These are phyloP conservation scores for Dipodomys stephensi DNA, from an alignment of 2,113 vertebrate genomes.

Conservation along the genomic window DNA sequence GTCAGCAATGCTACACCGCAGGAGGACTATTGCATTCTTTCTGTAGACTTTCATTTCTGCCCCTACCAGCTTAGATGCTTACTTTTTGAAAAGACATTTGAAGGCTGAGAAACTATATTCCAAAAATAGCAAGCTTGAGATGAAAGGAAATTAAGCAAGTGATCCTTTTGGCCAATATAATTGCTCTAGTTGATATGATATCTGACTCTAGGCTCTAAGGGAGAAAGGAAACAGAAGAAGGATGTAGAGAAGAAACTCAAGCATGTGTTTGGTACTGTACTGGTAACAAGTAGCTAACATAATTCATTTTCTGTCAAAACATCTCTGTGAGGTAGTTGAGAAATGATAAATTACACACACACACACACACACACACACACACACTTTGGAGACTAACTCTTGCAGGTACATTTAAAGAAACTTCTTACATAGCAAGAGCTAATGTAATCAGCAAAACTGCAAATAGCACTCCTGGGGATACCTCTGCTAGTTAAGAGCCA, in stretches of 20 bases:
- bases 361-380: no score
- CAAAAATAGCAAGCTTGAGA: not conserved
- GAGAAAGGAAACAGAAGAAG: not conserved
- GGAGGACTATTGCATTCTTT: not conserved
- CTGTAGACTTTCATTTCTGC: not conserved
- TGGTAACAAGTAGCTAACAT: not conserved
- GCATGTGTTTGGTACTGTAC: not conserved
- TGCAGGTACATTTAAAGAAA: not conserved
- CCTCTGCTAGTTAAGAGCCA: not conserved
- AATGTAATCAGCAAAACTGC: not conserved
- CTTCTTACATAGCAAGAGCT: not conserved
- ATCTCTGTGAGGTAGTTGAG: not conserved
- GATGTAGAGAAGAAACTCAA: not conserved
- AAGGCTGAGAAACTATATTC: not conserved
- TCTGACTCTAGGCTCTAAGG: not conserved
- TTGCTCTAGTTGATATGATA: not conserved
- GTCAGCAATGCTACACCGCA: not conserved
- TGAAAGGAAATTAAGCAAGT: not conserved
- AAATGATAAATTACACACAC: not conserved
- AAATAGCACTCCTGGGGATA: not conserved
- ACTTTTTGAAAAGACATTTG: not conserved
- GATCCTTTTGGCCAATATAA: not conserved
- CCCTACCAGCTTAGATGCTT: not conserved
- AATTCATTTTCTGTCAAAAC: constrained; percentile 20
- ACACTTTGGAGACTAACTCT: constrained; percentile 19